These are phyloP conservation scores for Donacobius atricapilla DNA, from an alignment of 2,113 vertebrate genomes.

Conservation along the genomic window DNA sequence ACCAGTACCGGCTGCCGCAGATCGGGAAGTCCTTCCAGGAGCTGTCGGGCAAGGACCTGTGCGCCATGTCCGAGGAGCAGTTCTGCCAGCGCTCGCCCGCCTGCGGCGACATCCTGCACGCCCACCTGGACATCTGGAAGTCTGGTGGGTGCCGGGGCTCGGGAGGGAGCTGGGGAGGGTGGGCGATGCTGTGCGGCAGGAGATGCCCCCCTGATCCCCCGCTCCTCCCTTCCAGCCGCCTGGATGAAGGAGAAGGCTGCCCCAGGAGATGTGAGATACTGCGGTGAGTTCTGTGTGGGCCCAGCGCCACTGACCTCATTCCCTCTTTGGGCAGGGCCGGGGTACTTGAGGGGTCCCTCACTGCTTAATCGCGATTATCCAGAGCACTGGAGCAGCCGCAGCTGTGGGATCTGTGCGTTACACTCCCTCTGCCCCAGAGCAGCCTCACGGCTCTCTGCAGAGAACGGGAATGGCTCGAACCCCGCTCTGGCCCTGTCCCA, in stretches of 20 bases:
- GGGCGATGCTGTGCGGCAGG: not conserved
- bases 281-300: constrained; percentile 64
- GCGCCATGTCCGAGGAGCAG: constrained; percentile 90
- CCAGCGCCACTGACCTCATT: not conserved
- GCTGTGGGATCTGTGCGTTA: rapidly evolving
- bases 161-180: not conserved
- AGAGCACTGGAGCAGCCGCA: rapidly evolving
- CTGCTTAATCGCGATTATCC: not conserved
- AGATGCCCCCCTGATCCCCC: not conserved
- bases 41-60: constrained; percentile 88
- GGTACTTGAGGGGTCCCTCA: not conserved
- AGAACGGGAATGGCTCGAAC: rapidly evolving
- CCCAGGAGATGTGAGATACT: constrained; percentile 71
- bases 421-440: rapidly evolving
- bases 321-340: not conserved
- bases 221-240: constrained; percentile 76
- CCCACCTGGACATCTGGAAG: constrained; percentile 99
- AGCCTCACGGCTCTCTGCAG: not conserved
- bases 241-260: constrained; percentile 93
- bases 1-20: constrained; percentile 90
- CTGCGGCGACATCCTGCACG: constrained; percentile 89
- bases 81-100: constrained; percentile 87
- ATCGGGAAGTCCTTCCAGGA: constrained; percentile 92
- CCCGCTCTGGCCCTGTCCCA: rapidly evolving
- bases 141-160: constrained; percentile 74